A percentile compares a stretch with the other conserved stretches of the same genome.
phyloP scores from a whole-genome alignment of 1,140 invertebrate species.

The Procambarus clarkii region DNA sequence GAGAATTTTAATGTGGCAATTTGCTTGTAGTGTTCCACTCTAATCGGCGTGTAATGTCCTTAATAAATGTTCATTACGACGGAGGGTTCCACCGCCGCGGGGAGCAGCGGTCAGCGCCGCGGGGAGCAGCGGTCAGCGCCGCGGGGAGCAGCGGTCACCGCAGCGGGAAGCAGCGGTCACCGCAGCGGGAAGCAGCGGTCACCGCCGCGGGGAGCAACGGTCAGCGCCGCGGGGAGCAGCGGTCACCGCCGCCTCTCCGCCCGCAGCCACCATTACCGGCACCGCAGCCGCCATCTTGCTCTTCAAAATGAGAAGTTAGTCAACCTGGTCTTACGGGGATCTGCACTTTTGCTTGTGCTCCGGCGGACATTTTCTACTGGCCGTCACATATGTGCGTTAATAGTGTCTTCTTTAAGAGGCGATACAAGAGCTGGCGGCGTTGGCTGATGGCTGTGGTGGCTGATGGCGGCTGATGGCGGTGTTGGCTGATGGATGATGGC shows the following conservation, averaged over 20 bases:
- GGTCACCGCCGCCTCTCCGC: neutral
- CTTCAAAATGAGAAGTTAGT: neutral
- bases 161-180: neutral
- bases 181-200: neutral
- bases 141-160: neutral
- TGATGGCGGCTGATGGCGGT: no score
- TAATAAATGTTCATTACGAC: slow-evolving; percentile 60
- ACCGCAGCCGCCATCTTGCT: neutral
- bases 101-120: neutral
- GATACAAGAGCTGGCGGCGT: no score
- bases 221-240: slow-evolving; percentile 1
- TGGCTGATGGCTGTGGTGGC: no score
- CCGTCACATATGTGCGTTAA: no score
- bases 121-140: neutral
- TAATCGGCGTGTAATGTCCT: slow-evolving; percentile 55
- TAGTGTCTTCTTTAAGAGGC: no score
- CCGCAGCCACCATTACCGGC: neutral
- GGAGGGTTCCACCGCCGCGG: slow-evolving; percentile 11
- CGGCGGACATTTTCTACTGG: no score
- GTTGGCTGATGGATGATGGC: no score
- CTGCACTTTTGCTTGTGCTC: no score
- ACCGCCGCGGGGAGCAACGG: neutral
- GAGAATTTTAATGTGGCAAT: slow-evolving; percentile 44
- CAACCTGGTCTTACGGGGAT: no score
- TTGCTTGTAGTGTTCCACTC: slow-evolving; percentile 43